These are phyloP conservation scores for Eristalis arbustorum DNA, from an alignment of 2,888 invertebrate species.

Conservation along the genomic window DNA sequence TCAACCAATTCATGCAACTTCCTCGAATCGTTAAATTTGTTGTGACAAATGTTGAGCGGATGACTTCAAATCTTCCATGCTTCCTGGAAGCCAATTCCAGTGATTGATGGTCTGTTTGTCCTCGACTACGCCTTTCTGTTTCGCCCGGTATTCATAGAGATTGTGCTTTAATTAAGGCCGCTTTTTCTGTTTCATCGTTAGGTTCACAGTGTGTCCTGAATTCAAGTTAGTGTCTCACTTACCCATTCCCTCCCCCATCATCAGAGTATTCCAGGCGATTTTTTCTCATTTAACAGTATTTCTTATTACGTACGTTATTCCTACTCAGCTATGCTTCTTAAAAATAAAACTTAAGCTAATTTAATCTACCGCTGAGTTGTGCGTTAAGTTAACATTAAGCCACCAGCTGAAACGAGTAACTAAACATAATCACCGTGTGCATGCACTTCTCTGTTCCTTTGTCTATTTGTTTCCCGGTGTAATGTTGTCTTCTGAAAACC, in stretches of 20 bases:
- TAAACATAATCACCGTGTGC: slow-evolving; percentile 45
- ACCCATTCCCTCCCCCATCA: background rate
- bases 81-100: too few relatives aligned
- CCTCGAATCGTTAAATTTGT: too few relatives aligned
- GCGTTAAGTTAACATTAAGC: slow-evolving; percentile 6
- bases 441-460: background rate
- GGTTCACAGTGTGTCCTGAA: too few relatives aligned
- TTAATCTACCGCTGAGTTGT: slow-evolving; percentile 12
- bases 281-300: slow-evolving; percentile 29
- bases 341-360: background rate
- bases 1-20: too few relatives aligned
- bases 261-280: slow-evolving; percentile 3
- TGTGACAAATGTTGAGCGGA: too few relatives aligned
- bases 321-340: slow-evolving; percentile 1
- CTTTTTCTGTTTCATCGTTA: too few relatives aligned
- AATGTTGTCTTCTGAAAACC: background rate
- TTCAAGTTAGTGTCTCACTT: background rate
- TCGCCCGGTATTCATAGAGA: too few relatives aligned
- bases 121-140: too few relatives aligned
- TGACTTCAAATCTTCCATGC: too few relatives aligned
- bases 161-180: too few relatives aligned
- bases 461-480: too few relatives aligned
- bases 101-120: too few relatives aligned
- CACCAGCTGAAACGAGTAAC: background rate
- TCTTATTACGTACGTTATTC: slow-evolving; percentile 4